Conservation (phyloP, 2,888 invertebrate species). For the Deilephila elpenor region DNA sequence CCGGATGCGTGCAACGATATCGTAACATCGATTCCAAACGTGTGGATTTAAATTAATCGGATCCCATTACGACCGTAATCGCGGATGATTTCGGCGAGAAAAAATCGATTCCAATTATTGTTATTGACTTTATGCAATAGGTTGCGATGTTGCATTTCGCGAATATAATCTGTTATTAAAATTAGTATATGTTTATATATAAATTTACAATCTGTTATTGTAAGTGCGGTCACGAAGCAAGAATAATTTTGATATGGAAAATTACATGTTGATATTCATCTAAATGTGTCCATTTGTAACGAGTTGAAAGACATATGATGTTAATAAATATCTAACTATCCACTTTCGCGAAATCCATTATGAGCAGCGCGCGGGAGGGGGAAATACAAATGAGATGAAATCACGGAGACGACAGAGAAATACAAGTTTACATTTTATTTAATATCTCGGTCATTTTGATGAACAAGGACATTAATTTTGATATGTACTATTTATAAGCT, state of each 20-base stretch:
- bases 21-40: slow-evolving; percentile 10
- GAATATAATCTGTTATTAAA: slow-evolving; percentile 3
- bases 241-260: slow-evolving; percentile 54
- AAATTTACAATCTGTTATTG: slow-evolving; percentile 27
- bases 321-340: background rate
- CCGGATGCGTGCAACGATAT: slow-evolving; percentile 14
- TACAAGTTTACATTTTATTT: background rate
- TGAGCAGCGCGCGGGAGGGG: background rate
- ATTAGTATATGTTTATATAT: slow-evolving; percentile 15
- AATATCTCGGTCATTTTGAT: slow-evolving; percentile 1
- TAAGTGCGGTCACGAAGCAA: slow-evolving; percentile 48
- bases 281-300: slow-evolving; percentile 20
- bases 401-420: background rate
- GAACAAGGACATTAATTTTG: slow-evolving; percentile 1
- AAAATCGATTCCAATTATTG: background rate
- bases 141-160: background rate
- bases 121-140: slow-evolving; percentile 20
- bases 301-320: slow-evolving; percentile 8
- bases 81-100: background rate
- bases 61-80: background rate
- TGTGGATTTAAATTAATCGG: slow-evolving; percentile 16
- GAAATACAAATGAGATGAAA: background rate
- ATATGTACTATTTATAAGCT: background rate
- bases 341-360: slow-evolving; percentile 5
- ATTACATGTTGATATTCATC: slow-evolving; percentile 46